Percentiles rank a stretch among this genome's conserved stretches.
These are phyloP conservation scores for Silurus lanzhouensis DNA, from an alignment of 2,797 vertebrate genomes.

Conservation along the genomic window DNA sequence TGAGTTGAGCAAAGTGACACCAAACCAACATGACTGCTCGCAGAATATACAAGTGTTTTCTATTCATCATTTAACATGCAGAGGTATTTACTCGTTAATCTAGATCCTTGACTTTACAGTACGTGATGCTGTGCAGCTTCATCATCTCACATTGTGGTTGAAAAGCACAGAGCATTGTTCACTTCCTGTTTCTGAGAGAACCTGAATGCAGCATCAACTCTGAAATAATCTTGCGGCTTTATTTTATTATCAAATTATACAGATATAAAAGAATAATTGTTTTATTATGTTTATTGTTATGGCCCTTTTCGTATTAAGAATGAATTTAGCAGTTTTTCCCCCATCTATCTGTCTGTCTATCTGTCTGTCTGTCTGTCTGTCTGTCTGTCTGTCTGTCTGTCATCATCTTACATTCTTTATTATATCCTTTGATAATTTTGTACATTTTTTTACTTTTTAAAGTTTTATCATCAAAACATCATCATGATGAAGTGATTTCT, in stretches of 20 bases:
- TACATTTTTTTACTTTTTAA: too few relatives aligned
- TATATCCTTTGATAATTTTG: neutral
- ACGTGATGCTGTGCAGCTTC: too few relatives aligned
- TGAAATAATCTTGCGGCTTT: neutral
- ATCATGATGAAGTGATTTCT: constrained; percentile 51
- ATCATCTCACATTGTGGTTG: neutral
- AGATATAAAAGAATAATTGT: too few relatives aligned
- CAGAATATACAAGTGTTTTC: neutral
- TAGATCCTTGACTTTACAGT: neutral
- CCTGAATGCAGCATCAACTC: neutral
- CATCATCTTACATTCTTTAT: neutral
- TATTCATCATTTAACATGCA: neutral
- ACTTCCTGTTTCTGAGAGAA: neutral
- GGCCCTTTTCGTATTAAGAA: too few relatives aligned
- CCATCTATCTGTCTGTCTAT: neutral
- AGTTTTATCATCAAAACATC: constrained; percentile 35
- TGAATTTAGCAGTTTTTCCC: too few relatives aligned
- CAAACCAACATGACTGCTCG: neutral
- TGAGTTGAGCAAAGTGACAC: neutral
- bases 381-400: neutral
- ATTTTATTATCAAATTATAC: too few relatives aligned
- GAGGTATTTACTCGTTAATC: neutral
- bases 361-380: neutral
- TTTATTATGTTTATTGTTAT: too few relatives aligned
- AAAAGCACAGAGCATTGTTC: too few relatives aligned